Conservation (phyloP, 2,113 vertebrate species). For the Equus quagga region DNA sequence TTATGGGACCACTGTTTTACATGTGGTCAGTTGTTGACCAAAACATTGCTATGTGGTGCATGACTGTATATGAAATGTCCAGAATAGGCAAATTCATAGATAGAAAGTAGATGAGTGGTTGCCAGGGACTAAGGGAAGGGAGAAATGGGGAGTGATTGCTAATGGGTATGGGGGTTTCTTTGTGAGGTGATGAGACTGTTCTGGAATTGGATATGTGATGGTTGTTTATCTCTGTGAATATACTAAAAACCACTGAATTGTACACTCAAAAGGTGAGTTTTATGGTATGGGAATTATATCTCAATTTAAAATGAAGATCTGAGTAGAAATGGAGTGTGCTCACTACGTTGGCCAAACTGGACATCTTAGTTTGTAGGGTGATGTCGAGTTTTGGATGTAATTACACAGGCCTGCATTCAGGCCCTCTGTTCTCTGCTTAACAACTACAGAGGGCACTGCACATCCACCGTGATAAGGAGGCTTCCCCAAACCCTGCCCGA, state of each 20-base stretch:
- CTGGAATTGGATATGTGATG: neutral
- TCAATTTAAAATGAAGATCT: neutral
- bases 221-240: neutral
- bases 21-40: neutral
- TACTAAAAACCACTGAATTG: neutral
- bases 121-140: neutral
- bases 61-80: neutral
- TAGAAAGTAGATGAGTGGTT: neutral
- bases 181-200: neutral
- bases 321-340: neutral
- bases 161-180: neutral
- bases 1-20: neutral
- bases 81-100: neutral
- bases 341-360: neutral
- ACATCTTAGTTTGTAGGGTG: neutral
- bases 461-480: neutral
- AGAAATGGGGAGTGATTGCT: neutral
- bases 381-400: neutral
- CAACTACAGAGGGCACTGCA: no score
- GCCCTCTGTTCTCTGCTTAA: neutral
- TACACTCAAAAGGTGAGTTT: neutral
- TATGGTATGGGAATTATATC: neutral
- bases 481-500: neutral
- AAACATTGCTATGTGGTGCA: neutral
- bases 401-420: no score